Percentiles rank a stretch among this genome's conserved stretches.
Evolutionary conservation across 2,797 vertebrate species (phyloP).

Genomic region (Mus minutoides): DNA sequence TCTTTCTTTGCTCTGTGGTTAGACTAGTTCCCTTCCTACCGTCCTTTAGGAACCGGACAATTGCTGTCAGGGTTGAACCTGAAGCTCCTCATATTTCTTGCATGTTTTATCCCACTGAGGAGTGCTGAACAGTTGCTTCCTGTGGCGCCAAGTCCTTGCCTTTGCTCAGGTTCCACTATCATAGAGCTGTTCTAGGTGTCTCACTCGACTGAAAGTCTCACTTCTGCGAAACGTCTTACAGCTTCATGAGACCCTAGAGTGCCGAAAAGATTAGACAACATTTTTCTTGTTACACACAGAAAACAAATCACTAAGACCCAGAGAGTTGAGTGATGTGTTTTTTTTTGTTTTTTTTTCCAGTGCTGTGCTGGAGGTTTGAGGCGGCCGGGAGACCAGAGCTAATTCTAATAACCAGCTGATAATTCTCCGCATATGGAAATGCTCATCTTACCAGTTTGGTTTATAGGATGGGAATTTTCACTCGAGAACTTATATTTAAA

Average conservation of each 20-base stretch:
- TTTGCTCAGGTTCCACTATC: background rate
- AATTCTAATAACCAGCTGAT: background rate
- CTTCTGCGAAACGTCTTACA: background rate
- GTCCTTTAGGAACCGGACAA: background rate
- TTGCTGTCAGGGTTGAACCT: background rate
- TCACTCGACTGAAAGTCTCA: background rate
- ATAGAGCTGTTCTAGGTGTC: background rate
- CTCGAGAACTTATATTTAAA: conserved; percentile 29
- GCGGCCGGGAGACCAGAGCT: background rate
- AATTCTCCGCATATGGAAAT: background rate
- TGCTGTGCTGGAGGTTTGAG: background rate
- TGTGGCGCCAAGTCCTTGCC: background rate
- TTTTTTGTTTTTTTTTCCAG: background rate
- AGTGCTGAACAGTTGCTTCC: background rate
- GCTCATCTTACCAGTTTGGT: background rate
- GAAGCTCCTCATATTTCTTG: background rate
- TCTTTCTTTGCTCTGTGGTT: background rate
- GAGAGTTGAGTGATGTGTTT: background rate
- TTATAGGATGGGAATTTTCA: background rate
- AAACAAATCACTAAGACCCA: background rate
- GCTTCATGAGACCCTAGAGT: background rate
- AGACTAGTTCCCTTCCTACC: background rate
- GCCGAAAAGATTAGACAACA: background rate
- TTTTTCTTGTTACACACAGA: background rate
- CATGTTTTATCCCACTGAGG: background rate